Evolutionary conservation across 2,888 invertebrate genomes (phyloP), one percentile per base, ranked within the genome.

Genomic region (Orthosia gothica): DNA sequence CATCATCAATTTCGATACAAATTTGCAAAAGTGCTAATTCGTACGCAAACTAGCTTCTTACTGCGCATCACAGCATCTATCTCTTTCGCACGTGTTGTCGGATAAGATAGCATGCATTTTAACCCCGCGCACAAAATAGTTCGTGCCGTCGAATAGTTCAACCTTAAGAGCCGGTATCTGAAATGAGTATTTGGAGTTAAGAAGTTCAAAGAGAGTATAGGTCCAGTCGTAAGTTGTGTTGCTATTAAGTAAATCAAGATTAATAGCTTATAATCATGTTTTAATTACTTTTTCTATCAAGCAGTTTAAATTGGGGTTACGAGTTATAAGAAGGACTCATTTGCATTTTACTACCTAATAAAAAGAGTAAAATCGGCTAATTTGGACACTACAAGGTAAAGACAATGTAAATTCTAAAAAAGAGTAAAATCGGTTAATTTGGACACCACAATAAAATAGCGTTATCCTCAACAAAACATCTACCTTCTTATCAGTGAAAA

Each of bases 251-350:
- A 89, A 91, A 92, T 90, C 87, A 90, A 26, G 26, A 92, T 92
- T 90, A 92, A 91, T 91, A 90, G 88, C 87, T 82, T 85, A 92
- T 90, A 89, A 90, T 89, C 89, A 90, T 90, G 85, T 92, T 91
- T 91, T 40, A 40, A 40, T 40, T 40, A 40, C 1, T 40, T 40
- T 18, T 63, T 11, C n/a, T 52, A 76, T 62, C 59, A 47, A 32
- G 57, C 63, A 58, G 32, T 58, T 50, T 40, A 58, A 63, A 63
- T 72, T 54, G 50, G 74, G 62, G 58, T 80, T 72, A 73, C 47
- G 80, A 20, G 64, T 58, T 45, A 57, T 54, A 40, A 55, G 52
- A 57, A 52, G 23, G 11, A 59, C 58, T 63, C 20, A 82, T 78
- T 82, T 58, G 54, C 58, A 82, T 78, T 78, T 82, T 59, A 78